phyloP scores from a whole-genome alignment of 1,140 invertebrate genomes.

The Drosophila tsacasi region DNA sequence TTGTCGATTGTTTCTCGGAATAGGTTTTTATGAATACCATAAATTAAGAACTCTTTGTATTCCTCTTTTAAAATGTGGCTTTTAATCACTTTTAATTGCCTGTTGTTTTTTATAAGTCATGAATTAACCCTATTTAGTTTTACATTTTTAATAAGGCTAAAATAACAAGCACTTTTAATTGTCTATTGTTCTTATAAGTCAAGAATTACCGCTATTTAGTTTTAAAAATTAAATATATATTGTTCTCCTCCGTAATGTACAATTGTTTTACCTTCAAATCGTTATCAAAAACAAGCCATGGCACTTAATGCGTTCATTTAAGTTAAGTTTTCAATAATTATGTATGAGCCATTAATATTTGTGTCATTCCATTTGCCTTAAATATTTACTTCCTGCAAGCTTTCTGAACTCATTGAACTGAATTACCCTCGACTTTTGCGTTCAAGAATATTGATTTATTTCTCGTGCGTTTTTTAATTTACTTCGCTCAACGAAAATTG shows the following conservation, averaged over 20 bases:
- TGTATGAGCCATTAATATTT: conserved; percentile 19
- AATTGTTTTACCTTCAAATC: neutral
- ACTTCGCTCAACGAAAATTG: conserved; percentile 22
- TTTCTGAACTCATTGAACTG: conserved; percentile 62
- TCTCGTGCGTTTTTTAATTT: conserved; percentile 22
- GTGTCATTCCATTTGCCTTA: conserved; percentile 8
- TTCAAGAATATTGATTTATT: conserved; percentile 56
- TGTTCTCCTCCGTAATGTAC: neutral
- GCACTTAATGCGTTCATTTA: neutral
- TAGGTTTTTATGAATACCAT: too few relatives aligned
- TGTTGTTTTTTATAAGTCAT: neutral
- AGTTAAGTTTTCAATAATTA: conserved; percentile 13
- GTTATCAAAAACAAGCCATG: neutral
- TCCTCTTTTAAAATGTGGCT: neutral
- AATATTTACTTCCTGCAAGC: conserved; percentile 45
- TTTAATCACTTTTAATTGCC: neutral
- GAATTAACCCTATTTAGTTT: neutral
- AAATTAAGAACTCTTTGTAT: neutral
- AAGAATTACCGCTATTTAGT: neutral
- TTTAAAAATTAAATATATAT: neutral
- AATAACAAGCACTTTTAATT: neutral
- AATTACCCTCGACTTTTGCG: conserved; percentile 44
- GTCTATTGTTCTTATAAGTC: neutral
- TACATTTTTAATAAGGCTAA: neutral
- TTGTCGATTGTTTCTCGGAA: neutral